These are phyloP conservation scores for Alentia gelatinosa DNA, from an alignment of 2,888 invertebrate species.

Conservation along the genomic window DNA sequence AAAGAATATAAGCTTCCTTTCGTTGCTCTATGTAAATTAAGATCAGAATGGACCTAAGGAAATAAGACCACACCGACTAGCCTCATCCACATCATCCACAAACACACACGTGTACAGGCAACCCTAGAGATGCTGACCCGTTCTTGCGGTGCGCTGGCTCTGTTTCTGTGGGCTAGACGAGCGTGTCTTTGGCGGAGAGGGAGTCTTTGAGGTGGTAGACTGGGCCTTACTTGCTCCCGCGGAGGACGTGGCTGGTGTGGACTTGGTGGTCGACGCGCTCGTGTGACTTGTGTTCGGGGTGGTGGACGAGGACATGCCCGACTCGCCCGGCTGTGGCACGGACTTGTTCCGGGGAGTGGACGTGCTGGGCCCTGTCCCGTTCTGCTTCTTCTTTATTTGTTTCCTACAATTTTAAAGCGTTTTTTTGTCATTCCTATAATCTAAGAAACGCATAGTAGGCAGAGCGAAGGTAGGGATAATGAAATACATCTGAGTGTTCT, in stretches of 20 bases:
- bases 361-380: constrained; percentile 15
- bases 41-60: too few relatives aligned
- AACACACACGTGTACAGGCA: neutral
- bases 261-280: neutral
- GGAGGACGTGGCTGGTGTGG: neutral
- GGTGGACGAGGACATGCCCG: neutral
- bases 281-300: constrained; percentile 11
- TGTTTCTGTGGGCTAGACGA: neutral
- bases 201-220: neutral
- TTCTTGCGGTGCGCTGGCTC: neutral
- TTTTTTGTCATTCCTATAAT: too few relatives aligned
- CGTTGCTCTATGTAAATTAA: too few relatives aligned
- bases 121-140: neutral
- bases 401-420: neutral
- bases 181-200: neutral
- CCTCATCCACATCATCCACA: neutral
- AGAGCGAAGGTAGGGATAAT: too few relatives aligned
- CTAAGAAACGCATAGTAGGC: too few relatives aligned
- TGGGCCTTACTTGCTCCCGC: neutral
- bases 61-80: neutral
- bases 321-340: neutral
- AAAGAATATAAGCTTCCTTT: too few relatives aligned
- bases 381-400: constrained; percentile 14
- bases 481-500: too few relatives aligned
- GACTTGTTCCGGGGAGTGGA: neutral